phyloP scores from a whole-genome alignment of 2,113 vertebrate genomes.

The Stomatorhinus ivindoensis region DNA sequence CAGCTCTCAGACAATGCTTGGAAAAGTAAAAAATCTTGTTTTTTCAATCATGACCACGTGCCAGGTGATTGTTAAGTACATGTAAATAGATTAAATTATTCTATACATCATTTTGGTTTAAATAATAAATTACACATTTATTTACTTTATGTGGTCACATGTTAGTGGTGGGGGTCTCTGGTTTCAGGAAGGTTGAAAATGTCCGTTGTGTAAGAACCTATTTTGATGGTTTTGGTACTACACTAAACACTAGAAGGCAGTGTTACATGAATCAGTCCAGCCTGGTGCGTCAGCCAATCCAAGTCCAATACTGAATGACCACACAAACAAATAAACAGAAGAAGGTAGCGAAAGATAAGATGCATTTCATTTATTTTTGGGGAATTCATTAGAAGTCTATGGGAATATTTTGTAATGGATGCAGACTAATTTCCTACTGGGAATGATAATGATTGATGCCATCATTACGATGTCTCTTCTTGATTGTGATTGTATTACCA shows the following conservation, averaged over 20 bases:
- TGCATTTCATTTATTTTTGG: background rate
- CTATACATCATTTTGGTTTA: background rate
- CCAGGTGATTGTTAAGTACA: background rate
- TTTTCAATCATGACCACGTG: background rate
- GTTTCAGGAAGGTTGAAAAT: background rate
- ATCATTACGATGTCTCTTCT: background rate
- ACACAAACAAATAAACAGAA: background rate
- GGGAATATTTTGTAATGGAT: background rate
- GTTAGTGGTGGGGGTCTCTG: background rate
- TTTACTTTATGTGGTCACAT: background rate
- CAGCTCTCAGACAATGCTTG: background rate
- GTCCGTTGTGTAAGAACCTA: background rate
- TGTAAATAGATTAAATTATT: background rate
- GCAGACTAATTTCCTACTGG: background rate
- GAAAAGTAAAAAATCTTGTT: background rate
- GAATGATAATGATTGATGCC: background rate
- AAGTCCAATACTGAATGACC: background rate
- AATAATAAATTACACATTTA: background rate
- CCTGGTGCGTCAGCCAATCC: background rate
- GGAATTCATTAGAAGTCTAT: background rate
- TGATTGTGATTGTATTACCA: background rate
- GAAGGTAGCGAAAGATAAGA: background rate
- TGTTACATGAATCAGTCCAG: background rate
- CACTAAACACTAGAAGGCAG: background rate
- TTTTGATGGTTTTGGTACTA: background rate